Evolutionary conservation across 2,888 invertebrate species (phyloP).

Genomic region (Lasioglossum villosulum): DNA sequence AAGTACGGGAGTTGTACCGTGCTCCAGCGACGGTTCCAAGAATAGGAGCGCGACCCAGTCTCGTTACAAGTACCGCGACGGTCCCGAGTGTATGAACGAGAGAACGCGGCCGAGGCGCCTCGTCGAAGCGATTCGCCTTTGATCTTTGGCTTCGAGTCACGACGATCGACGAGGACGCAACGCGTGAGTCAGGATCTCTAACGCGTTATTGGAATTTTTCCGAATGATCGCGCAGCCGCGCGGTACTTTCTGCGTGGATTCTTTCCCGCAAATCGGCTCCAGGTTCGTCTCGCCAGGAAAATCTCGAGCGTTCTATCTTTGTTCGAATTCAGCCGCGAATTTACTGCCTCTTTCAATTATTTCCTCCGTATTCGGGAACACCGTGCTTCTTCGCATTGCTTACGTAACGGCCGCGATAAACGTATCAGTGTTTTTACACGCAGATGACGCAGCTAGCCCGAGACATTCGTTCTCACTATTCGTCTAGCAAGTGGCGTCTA

Average conservation of each 20-base stretch:
- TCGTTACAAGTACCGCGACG: background rate
- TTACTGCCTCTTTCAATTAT: background rate
- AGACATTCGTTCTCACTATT: background rate
- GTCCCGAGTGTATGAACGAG: background rate
- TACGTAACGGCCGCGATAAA: conserved; percentile 21
- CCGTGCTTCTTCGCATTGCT: background rate
- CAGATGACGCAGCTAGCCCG: background rate
- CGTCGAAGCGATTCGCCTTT: background rate
- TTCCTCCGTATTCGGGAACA: background rate
- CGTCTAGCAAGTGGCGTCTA: background rate
- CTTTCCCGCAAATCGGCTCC: conserved; percentile 24
- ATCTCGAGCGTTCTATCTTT: background rate
- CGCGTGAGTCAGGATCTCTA: conserved; percentile 46
- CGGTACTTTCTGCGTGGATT: conserved; percentile 44
- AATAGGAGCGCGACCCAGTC: background rate
- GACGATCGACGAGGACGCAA: conserved; percentile 33
- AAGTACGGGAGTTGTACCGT: conserved; percentile 1
- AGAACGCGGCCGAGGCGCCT: background rate
- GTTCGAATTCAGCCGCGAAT: background rate
- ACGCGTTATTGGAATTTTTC: conserved; percentile 57
- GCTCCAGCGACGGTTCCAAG: background rate
- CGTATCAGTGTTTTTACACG: conserved; percentile 9
- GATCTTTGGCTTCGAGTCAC: conserved; percentile 29
- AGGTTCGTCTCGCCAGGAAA: background rate
- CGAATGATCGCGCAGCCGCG: conserved; percentile 45